Evolutionary conservation across 1,140 invertebrate genomes (phyloP).

Genomic region (Plodia interpunctella): DNA sequence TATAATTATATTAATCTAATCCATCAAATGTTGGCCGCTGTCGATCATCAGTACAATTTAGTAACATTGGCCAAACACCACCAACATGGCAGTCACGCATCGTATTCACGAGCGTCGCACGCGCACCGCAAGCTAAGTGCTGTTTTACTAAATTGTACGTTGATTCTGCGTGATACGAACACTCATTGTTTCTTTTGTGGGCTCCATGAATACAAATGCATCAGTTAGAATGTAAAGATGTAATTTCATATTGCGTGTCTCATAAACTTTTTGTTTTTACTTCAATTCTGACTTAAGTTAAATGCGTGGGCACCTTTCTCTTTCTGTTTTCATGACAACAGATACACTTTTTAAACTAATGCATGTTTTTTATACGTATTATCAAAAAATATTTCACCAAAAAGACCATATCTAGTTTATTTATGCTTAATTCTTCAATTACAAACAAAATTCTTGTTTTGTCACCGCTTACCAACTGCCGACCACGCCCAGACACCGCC

Average conservation of each 20-base stretch:
- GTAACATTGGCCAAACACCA: constrained; percentile 12
- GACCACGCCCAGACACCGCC: constrained; percentile 63
- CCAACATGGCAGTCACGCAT: constrained; percentile 30
- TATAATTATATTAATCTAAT: no score
- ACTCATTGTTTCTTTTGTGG: constrained; percentile 30
- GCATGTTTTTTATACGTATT: no score
- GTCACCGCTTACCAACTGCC: constrained; percentile 9
- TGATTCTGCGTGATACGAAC: constrained; percentile 36
- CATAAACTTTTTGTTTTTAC: constrained; percentile 1
- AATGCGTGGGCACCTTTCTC: background rate
- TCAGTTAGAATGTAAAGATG: constrained; percentile 2
- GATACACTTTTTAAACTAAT: no score
- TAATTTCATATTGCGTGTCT: constrained; percentile 3
- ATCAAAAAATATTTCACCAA: no score
- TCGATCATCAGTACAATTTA: background rate
- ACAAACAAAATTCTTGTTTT: constrained; percentile 17
- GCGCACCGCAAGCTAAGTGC: constrained; percentile 40
- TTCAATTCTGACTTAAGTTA: background rate
- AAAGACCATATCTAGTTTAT: no score
- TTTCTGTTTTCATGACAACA: background rate
- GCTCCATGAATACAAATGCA: background rate
- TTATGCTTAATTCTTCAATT: background rate
- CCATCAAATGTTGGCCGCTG: constrained; percentile 12
- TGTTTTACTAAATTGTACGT: constrained; percentile 36
- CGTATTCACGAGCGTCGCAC: constrained; percentile 37